Base-by-base conservation (phyloP, 2,797 vertebrate species). In the Nothura maculosa region DNA sequence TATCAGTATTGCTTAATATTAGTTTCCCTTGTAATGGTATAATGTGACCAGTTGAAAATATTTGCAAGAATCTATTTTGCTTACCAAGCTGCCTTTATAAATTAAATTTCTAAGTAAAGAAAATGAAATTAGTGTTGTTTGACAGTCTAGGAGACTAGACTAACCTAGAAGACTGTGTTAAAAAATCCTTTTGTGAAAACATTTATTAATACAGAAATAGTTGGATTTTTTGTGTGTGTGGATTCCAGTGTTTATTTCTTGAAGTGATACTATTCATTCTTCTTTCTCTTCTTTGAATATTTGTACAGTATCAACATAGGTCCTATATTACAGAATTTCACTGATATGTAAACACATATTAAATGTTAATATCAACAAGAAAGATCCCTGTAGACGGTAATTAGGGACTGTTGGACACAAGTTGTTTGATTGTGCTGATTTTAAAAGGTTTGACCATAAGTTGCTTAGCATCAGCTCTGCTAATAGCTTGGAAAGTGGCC, bases 251-350 rank as follows among this genome's bases (percentile, higher is more conserved):
- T 36, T 50, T 47, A 36, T 86, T 80, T 89, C 20, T 80, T 1
- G 1, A 80, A 30, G 18, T 4, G 13, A 12, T 58, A 12, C 7
- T 63, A 32, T n/a, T 16, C n/a, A 3, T 42, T 67, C 67, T 81
- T 63, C 43, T 54, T 91, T 17, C 4, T 10, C 10, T 62, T 62
- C 2, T 63, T 77, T 54, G 30, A 76, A 43, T 63, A 30, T 74
- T 69, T 88, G 24, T 0, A 0, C 9, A 55, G 18, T 24, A 3
- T 69, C 3, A 0, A 61, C 42, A 16, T 11, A n/a, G 52, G 9
- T 50, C 14, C 8, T 3, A 20, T 10, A 1, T 34, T 36, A 38
- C 4, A 21, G 36, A 79, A 52, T 69, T 61, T 57, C 25, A 40
- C 18, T 73, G 40, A 20, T 64, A 42, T 2, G 5, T 43, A 12